These are phyloP conservation scores for Habropoda laboriosa DNA, from an alignment of 1,140 invertebrate genomes.

Conservation along the genomic window DNA sequence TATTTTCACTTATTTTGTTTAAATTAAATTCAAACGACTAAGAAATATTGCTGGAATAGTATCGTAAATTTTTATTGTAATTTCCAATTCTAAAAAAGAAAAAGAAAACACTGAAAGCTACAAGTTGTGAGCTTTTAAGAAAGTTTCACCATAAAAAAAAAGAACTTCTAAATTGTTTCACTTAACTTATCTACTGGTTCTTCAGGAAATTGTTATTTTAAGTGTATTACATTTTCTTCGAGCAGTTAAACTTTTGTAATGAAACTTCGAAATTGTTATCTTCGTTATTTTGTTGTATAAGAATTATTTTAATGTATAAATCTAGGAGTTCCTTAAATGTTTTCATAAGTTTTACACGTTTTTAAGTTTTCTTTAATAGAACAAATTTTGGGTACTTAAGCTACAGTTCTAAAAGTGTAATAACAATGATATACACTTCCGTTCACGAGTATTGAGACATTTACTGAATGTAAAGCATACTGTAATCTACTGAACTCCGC, in stretches of 20 bases:
- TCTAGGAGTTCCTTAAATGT: background rate
- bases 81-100: background rate
- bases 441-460: no score
- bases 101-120: background rate
- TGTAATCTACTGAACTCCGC: no score
- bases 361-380: background rate
- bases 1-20: background rate
- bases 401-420: no score
- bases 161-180: constrained; percentile 4
- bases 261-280: background rate
- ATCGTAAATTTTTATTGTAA: constrained; percentile 4
- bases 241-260: background rate
- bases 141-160: constrained; percentile 9
- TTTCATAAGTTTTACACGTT: background rate
- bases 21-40: background rate
- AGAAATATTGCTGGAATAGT: background rate
- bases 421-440: no score
- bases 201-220: background rate
- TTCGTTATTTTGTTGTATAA: background rate
- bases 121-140: background rate
- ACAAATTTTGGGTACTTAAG: no score
- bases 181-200: background rate
- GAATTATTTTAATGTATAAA: background rate
- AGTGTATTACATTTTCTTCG: background rate
- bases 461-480: no score